Conservation (phyloP, 2,113 vertebrate genomes). For the Chinchilla lanigera region DNA sequence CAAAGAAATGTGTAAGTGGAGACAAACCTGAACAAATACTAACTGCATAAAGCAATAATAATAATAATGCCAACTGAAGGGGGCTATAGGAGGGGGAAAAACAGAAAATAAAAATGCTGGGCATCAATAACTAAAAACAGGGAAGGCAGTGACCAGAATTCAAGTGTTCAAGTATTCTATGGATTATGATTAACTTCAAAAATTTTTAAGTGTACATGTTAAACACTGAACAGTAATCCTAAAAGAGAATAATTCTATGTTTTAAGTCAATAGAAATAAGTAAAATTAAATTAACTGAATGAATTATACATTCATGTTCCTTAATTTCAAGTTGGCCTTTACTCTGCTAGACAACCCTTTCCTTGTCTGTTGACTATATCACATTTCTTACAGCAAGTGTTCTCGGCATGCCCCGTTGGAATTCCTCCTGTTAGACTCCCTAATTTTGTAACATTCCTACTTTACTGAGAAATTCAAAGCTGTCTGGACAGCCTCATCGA, state of each 20-base stretch:
- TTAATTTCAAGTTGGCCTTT: neutral
- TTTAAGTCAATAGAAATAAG: neutral
- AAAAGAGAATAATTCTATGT: neutral
- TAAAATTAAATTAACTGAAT: neutral
- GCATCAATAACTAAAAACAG: neutral
- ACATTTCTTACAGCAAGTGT: neutral
- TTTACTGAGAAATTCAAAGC: neutral
- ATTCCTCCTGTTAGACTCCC: neutral
- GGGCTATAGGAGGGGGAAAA: neutral
- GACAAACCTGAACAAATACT: neutral
- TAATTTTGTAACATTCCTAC: neutral
- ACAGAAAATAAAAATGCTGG: neutral
- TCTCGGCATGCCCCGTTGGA: neutral
- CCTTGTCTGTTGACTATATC: neutral
- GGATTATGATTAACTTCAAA: neutral
- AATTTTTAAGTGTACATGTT: neutral
- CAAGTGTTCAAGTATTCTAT: neutral
- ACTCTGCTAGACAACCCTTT: neutral
- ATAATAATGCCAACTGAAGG: neutral
- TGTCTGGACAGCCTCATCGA: neutral
- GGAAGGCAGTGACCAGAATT: neutral
- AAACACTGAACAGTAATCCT: conserved; percentile 18
- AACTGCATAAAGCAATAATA: neutral
- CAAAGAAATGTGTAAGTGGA: neutral
- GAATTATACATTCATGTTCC: conserved; percentile 35